phyloP scores from a whole-genome alignment of 1,140 invertebrate species.

The Drosophila chauvacae region DNA sequence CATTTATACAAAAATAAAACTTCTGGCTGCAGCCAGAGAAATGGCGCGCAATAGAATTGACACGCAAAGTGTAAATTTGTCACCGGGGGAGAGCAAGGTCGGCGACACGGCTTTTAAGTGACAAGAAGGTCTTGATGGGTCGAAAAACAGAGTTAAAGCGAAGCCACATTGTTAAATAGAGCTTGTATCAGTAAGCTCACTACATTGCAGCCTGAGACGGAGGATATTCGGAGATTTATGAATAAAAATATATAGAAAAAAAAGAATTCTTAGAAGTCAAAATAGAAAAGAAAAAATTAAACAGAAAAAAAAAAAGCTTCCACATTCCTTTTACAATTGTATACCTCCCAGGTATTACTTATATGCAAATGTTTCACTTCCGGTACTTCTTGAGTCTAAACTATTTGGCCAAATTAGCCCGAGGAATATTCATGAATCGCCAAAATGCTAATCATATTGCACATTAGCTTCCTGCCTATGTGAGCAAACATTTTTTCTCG shows the following conservation, averaged over 20 bases:
- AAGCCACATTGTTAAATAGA: not conserved
- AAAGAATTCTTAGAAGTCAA: not conserved
- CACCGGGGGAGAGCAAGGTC: constrained; percentile 17
- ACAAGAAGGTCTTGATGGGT: not conserved
- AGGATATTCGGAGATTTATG: not conserved
- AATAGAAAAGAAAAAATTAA: not conserved
- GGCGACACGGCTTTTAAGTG: not conserved
- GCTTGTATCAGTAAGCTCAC: not conserved
- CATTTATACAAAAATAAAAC: not conserved
- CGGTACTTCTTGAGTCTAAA: not conserved
- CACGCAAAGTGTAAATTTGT: constrained; percentile 70
- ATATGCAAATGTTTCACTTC: not conserved
- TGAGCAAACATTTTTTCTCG: constrained; percentile 9
- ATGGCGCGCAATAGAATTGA: constrained; percentile 37
- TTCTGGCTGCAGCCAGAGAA: constrained; percentile 28
- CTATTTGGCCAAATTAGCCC: not conserved
- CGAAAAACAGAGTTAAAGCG: not conserved
- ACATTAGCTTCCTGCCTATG: constrained; percentile 23
- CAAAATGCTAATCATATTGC: constrained; percentile 33
- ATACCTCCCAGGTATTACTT: not conserved
- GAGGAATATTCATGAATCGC: constrained; percentile 9
- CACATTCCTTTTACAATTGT: not conserved
- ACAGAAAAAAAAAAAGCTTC: not conserved
- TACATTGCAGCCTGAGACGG: not conserved
- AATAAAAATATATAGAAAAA: not conserved